These are phyloP conservation scores for Lepidonotus clava DNA, from an alignment of 2,888 invertebrate genomes.

Conservation along the genomic window DNA sequence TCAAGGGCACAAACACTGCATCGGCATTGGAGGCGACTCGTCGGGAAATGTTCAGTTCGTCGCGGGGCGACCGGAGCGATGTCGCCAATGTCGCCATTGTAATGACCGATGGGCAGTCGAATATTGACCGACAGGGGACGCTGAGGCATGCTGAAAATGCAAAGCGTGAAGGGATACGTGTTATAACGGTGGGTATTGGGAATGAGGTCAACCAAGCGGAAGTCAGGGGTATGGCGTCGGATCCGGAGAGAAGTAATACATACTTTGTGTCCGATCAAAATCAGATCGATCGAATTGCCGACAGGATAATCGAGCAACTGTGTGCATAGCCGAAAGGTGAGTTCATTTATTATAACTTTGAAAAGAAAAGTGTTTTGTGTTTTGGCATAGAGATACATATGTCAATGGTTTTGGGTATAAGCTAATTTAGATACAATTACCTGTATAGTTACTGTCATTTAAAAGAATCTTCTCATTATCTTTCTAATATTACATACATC, in stretches of 20 bases:
- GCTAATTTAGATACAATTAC: too few relatives aligned
- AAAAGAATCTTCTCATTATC: too few relatives aligned
- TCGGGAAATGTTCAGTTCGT: conserved; percentile 59
- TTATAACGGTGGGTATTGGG: conserved; percentile 70
- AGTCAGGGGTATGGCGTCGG: not conserved
- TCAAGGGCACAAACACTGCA: conserved; percentile 74
- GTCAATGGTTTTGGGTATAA: too few relatives aligned
- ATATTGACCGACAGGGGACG: conserved; percentile 71
- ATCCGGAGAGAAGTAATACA: not conserved
- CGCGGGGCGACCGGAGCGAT: conserved; percentile 60
- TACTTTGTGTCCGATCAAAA: not conserved
- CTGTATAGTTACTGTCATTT: too few relatives aligned
- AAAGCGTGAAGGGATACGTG: conserved; percentile 69
- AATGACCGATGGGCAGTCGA: conserved; percentile 75
- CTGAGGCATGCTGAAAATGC: conserved; percentile 69
- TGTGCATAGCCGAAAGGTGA: conserved; percentile 39
- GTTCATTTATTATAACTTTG: not conserved
- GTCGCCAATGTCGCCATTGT: conserved; percentile 63
- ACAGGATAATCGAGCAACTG: conserved; percentile 53
- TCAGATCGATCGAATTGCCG: conserved; percentile 54
- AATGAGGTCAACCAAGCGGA: not conserved
- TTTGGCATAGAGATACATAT: not conserved
- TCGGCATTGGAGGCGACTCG: conserved; percentile 65
- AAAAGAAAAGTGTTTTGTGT: too few relatives aligned
- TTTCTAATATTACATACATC: too few relatives aligned